These are phyloP conservation scores for Bemisia tabaci DNA, from an alignment of 1,140 invertebrate genomes.

Conservation along the genomic window DNA sequence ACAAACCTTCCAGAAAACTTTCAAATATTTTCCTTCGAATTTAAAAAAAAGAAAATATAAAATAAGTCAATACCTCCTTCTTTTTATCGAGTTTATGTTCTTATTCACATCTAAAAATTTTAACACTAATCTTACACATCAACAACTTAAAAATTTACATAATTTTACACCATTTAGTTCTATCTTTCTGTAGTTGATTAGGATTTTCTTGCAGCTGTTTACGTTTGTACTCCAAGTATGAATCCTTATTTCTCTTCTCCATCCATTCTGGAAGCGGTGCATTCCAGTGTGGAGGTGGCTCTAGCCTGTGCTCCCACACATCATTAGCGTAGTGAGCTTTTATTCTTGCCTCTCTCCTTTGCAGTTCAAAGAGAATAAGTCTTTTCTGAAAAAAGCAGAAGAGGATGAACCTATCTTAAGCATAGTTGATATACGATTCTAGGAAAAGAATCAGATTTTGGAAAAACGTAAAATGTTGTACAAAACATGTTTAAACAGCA, in stretches of 20 bases:
- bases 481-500: too few relatives aligned
- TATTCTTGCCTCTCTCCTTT: slow-evolving; percentile 43
- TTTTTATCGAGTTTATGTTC: too few relatives aligned
- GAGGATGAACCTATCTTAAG: too few relatives aligned
- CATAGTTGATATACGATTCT: too few relatives aligned
- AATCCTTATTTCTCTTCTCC: slow-evolving; percentile 44
- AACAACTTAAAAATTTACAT: not conserved
- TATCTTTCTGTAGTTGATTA: not conserved
- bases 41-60: too few relatives aligned
- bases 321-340: slow-evolving; percentile 52
- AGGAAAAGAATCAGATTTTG: too few relatives aligned
- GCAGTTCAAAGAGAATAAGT: slow-evolving; percentile 55
- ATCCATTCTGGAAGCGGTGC: slow-evolving; percentile 60
- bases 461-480: too few relatives aligned
- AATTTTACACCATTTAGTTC: not conserved
- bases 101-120: too few relatives aligned
- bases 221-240: slow-evolving; percentile 47
- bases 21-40: too few relatives aligned
- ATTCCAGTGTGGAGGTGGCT: slow-evolving; percentile 64
- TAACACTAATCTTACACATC: too few relatives aligned
- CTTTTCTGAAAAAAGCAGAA: slow-evolving; percentile 37
- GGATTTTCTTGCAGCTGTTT: slow-evolving; percentile 38
- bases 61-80: too few relatives aligned
- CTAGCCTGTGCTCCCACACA: slow-evolving; percentile 58
- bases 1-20: too few relatives aligned